Evolutionary conservation across 2,888 invertebrate genomes (phyloP), one percentile per base, ranked within the genome.

Genomic region (Leptinotarsa tumamoca): DNA sequence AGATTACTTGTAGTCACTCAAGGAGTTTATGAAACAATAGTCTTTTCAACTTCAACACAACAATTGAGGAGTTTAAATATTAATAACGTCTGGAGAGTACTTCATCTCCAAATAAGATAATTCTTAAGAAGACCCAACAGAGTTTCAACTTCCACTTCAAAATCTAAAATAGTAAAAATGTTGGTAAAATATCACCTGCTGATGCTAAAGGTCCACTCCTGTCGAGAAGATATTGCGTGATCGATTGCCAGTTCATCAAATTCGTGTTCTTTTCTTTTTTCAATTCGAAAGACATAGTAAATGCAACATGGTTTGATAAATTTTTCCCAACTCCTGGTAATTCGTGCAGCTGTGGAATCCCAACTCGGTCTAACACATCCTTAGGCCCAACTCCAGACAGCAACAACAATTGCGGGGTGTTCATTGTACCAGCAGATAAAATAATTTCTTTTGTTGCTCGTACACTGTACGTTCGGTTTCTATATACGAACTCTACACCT

Each of bases 301-400:
- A 52, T 4, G 52, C n/a, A 17, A 52, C 52, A n/a, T 52, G 52
- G 17, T 52, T 52, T n/a, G 17, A n/a, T 52, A 52, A 5, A n/a
- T 17, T 52, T 17, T 52, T 52, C 52, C 52, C 52, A 4, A 52
- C 52, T 52, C 52, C 52, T 15, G 52, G 52, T 52, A 52, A 52
- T 52, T 52, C 52, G 15, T 52, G 52, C 17, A 52, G 17, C 5
- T 52, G 52, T 17, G 15, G 17, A 5, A 52, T 52, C 52, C 52
- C 52, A 17, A 91, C 90, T 68, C 89, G 87, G 54, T 90, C 87
- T 2, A 93, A 87, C 50, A 91, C 91, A 5, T 90, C 89, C 80
- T 89, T 91, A 0, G 93, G 92, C 0, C 93, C 93, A 5, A 93
- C 89, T 5, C 93, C 93, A 0, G 93, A 93, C 2, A 92, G 89